phyloP scores from a whole-genome alignment of 2,113 vertebrate species.

The Atrichornis clamosus region DNA sequence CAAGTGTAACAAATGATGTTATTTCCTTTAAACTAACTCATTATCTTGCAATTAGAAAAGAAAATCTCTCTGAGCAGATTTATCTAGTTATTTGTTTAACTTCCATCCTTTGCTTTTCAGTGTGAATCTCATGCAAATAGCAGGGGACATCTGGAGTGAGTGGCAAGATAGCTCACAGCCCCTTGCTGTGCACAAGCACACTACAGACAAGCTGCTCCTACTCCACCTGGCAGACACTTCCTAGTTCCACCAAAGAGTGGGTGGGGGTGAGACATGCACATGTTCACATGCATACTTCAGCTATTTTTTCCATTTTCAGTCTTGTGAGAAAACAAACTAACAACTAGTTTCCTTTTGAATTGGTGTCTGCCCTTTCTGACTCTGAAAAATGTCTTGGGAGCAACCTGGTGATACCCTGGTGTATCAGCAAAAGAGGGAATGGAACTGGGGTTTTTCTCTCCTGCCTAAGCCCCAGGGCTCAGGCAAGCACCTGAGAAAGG shows the following conservation, averaged over 20 bases:
- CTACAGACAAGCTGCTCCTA: slow-evolving; percentile 36
- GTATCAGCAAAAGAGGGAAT: not conserved
- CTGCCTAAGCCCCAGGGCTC: not conserved
- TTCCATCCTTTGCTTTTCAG: slow-evolving; percentile 1
- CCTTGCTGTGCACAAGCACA: slow-evolving; percentile 26
- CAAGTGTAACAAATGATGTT: not conserved
- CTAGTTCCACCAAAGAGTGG: not conserved
- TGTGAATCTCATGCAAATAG: slow-evolving; percentile 15
- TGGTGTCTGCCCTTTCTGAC: not conserved
- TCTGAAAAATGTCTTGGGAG: not conserved
- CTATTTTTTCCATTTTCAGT: not conserved
- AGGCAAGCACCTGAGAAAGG: not conserved
- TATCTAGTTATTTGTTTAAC: slow-evolving; percentile 9
- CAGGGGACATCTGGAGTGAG: slow-evolving; percentile 7
- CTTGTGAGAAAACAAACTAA: not conserved
- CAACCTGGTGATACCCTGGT: not conserved
- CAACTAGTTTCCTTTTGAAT: not conserved
- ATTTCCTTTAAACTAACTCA: not conserved
- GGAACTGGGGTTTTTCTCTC: not conserved
- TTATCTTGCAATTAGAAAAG: not conserved
- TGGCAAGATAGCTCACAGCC: not conserved
- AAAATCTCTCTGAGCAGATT: not conserved
- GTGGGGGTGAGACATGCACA: not conserved
- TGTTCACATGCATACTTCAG: not conserved
- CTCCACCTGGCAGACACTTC: slow-evolving; percentile 30